Conservation (phyloP, 2,888 invertebrate species). For the Pilophorus perplexus region DNA sequence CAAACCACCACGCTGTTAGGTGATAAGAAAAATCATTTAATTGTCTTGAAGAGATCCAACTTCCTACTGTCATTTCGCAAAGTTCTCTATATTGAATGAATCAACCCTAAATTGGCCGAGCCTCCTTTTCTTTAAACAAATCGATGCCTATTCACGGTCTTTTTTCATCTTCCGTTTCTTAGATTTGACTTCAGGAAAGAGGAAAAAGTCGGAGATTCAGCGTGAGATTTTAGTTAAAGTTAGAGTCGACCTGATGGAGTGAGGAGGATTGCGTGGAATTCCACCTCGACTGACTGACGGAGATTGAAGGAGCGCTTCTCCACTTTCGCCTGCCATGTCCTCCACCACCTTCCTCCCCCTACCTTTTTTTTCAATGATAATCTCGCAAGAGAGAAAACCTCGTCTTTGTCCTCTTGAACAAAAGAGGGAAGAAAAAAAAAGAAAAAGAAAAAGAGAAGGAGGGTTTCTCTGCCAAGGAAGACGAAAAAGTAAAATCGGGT, state of each 20-base stretch:
- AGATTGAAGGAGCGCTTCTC: slow-evolving; percentile 4
- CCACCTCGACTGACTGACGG: slow-evolving; percentile 6
- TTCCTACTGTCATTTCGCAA: too few relatives aligned
- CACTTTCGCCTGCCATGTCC: not conserved
- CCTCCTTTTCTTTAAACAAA: not conserved
- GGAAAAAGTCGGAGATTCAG: not conserved
- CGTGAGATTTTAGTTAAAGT: not conserved
- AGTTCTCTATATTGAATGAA: too few relatives aligned
- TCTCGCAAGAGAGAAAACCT: slow-evolving; percentile 9
- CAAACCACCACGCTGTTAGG: too few relatives aligned
- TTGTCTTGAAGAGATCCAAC: too few relatives aligned
- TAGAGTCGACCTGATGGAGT: not conserved
- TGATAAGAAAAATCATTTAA: too few relatives aligned
- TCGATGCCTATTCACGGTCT: not conserved
- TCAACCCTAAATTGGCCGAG: too few relatives aligned
- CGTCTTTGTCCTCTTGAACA: slow-evolving; percentile 13
- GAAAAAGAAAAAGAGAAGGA: not conserved
- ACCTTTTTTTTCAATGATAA: not conserved
- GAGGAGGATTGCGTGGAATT: slow-evolving; percentile 3
- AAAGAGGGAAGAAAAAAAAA: not conserved
- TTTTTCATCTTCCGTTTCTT: not conserved
- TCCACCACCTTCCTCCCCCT: too few relatives aligned
- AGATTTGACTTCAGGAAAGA: not conserved
- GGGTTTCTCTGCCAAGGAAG: too few relatives aligned
- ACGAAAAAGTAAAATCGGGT: slow-evolving; percentile 6